These are phyloP conservation scores for Thymelicus lineola DNA, from an alignment of 2,888 invertebrate species.

Conservation along the genomic window DNA sequence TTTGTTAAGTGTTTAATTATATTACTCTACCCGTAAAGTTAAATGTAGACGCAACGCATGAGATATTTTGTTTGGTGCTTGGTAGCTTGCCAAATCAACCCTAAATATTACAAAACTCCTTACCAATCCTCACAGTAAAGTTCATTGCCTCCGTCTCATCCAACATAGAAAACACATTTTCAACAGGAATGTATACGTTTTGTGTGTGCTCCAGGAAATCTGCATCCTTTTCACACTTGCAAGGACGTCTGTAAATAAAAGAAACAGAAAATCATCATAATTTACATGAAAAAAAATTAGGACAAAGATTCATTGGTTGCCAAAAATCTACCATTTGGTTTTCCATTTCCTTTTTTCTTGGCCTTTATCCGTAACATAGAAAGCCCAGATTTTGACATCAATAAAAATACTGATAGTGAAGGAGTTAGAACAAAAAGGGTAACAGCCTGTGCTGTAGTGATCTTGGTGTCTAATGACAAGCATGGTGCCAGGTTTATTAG, in stretches of 20 bases:
- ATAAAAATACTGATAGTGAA: no score
- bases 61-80: background rate
- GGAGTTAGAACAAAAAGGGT: no score
- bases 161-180: conserved; percentile 82
- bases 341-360: no score
- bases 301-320: no score
- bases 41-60: background rate
- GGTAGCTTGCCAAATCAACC: conserved; percentile 28
- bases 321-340: no score
- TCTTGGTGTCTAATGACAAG: no score
- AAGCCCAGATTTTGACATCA: no score
- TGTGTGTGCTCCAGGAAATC: conserved; percentile 82
- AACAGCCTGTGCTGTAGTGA: no score
- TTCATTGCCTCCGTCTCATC: conserved; percentile 74
- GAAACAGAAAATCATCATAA: conserved; percentile 35
- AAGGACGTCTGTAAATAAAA: conserved; percentile 69
- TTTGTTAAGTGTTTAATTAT: no score
- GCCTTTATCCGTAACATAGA: no score
- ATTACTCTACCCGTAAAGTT: no score
- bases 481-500: no score
- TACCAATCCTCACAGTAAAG: conserved; percentile 78
- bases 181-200: conserved; percentile 83
- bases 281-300: background rate
- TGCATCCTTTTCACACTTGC: conserved; percentile 81
- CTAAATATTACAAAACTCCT: conserved; percentile 43